Base-by-base conservation (phyloP, 1,140 invertebrate species). In the Catajapyx aquilonaris region DNA sequence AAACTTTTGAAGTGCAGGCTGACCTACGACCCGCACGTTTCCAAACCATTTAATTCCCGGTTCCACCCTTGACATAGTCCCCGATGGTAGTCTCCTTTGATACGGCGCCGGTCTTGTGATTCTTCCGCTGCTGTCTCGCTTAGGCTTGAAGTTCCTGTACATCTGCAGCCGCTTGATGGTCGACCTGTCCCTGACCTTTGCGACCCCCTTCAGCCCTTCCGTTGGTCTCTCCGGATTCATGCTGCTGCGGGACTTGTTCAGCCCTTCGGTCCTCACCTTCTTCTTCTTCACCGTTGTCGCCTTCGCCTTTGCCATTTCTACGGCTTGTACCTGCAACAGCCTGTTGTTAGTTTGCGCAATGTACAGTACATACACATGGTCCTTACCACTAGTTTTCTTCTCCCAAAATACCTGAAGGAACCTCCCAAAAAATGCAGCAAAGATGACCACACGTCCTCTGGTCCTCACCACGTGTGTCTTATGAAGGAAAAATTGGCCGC, bases 21-120 rank as follows among this genome's bases (percentile, higher is more conserved):
- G 93, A 0, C 84, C 81, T 46, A 99, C 87, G 0, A 87, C 79
- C 42, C 81, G 64, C 0, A 80, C 78, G 50, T 90, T 88, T 44
- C 88, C 90, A 63, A 99, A 99, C 95, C 95, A 99, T 56, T 84
- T 90, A 50, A 88, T 81, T 44, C 86, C 94, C 5, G 95, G 95
- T 59, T 96, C 93, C 5, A 99, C 78, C 34, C 94, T 65, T 22
- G 93, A 87, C 49, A 81, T 69, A 2, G 86, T 81, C 17, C 95
- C 95, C 37, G 86, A 76, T n/a, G 75, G 57, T 11, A 93, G 55
- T 55, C 72, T 73, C 25, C 75, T 78, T 73, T 98, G 85, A 53
- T 93, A 99, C 2, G 93, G 90, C 4, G 94, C 94, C 20, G 90
- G 76, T 38, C 70, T 77, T 7, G 95, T 62, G 33, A 99, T 95